Percentiles rank a stretch among this genome's conserved stretches.
Evolutionary conservation across 1,140 invertebrate genomes (phyloP).

Genomic region (Musca vetustissima): DNA sequence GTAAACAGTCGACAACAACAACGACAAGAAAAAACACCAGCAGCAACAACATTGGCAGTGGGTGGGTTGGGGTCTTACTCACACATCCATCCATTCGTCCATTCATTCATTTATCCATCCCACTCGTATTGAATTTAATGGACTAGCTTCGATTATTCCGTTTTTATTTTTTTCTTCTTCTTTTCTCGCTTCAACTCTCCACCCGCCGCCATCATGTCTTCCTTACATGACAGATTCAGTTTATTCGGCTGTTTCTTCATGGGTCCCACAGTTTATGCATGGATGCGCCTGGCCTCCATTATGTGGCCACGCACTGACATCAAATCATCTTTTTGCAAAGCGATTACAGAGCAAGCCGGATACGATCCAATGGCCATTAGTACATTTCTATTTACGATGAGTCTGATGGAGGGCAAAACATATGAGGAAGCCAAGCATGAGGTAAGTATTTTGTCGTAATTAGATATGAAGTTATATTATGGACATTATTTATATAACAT

Average conservation of each 20-base stretch:
- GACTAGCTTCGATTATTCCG: background rate
- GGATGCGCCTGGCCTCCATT: constrained; percentile 61
- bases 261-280: constrained; percentile 65
- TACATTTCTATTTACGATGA: constrained; percentile 68
- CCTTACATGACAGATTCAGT: constrained; percentile 58
- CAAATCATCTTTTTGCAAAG: constrained; percentile 65
- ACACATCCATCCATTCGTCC: too few relatives aligned
- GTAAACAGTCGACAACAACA: background rate
- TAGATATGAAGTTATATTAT: too few relatives aligned
- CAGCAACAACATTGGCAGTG: too few relatives aligned
- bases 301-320: constrained; percentile 63
- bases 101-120: too few relatives aligned
- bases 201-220: background rate
- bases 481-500: too few relatives aligned
- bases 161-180: background rate
- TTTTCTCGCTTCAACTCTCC: too few relatives aligned
- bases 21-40: background rate
- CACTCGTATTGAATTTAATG: background rate
- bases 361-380: constrained; percentile 67
- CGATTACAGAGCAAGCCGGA: constrained; percentile 66
- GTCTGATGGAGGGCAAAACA: constrained; percentile 63
- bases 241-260: constrained; percentile 66
- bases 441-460: constrained; percentile 51
- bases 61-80: too few relatives aligned
- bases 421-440: constrained; percentile 60